Conservation (phyloP, 2,797 vertebrate species). For the Chelmon rostratus region DNA sequence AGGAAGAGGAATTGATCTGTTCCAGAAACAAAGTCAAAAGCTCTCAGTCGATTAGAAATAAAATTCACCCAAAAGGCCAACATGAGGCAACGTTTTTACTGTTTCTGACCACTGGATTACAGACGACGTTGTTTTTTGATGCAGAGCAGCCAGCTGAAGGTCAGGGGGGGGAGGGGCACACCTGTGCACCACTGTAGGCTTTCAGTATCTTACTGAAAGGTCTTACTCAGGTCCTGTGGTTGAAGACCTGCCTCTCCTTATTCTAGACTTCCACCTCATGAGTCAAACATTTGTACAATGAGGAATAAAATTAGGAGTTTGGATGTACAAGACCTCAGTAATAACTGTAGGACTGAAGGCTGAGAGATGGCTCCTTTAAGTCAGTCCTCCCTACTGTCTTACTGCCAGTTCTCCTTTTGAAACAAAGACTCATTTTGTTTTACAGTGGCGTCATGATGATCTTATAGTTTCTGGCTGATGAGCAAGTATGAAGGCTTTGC, state of each 20-base stretch:
- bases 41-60: background rate
- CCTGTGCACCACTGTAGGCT: no score
- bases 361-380: background rate
- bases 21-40: background rate
- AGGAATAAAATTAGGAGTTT: background rate
- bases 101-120: background rate
- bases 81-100: background rate
- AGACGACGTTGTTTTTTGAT: background rate
- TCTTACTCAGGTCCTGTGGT: background rate
- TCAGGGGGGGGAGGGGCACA: background rate
- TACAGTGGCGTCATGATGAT: constrained; percentile 19
- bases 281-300: background rate
- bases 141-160: background rate
- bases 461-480: constrained; percentile 19
- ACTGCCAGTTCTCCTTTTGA: background rate
- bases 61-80: background rate
- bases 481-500: constrained; percentile 19
- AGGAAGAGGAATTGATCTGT: no score
- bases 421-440: constrained; percentile 15
- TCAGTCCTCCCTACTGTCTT: background rate
- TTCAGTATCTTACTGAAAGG: background rate
- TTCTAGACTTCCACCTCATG: background rate
- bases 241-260: background rate
- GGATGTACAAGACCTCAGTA: background rate
- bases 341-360: background rate